Evolutionary conservation across 1,140 invertebrate genomes (phyloP), one percentile per base, ranked within the genome.

Genomic region (Drosophila kepulauana): DNA sequence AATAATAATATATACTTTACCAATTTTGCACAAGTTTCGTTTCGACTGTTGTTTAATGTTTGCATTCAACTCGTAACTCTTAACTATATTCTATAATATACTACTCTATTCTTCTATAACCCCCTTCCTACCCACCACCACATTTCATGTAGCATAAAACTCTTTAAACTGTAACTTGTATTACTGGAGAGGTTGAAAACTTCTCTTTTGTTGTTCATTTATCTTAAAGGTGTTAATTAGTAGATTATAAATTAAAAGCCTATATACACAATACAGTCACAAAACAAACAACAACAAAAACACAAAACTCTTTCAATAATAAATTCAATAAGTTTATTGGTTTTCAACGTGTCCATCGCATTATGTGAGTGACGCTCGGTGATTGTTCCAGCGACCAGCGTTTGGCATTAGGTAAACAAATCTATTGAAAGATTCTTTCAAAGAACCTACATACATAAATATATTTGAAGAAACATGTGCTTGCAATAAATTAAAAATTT

Each of bases 401-500:
- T 70, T 57, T 43, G 58, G 58, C 58, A 45, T 51, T 45, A 75
- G 58, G 45, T 38, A 70, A 63, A 57, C 20, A 63, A 57, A 35
- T 35, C 11, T 13, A 28, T 70, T 63, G 33, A 75, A 51, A 57
- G 58, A 70, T 74, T 74, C 71, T 74, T 74, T 58, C 49, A 70
- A 58, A 75, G 58, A 75, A 63, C 25, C 41, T 57, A 33, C 10
- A 62, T 56, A 57, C 4, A 63, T 38, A 71, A 48, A 57, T 7
- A 63, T 38, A 71, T 52, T 59, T 38, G 35, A 38, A 38, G n/a
- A 69, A 75, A 70, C 33, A 75, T 70, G 72, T 75, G 72, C 72
- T 75, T 75, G 72, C 72, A 75, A 75, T 75, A 75, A 75, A 75
- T 58, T 64, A 63, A 38, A 51, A 38, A 75, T 75, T 75, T 70